A percentile compares a stretch with the other conserved stretches of the same genome.
These are phyloP conservation scores for Acrossocheilus fasciatus DNA, from an alignment of 2,797 vertebrate species.

Conservation along the genomic window DNA sequence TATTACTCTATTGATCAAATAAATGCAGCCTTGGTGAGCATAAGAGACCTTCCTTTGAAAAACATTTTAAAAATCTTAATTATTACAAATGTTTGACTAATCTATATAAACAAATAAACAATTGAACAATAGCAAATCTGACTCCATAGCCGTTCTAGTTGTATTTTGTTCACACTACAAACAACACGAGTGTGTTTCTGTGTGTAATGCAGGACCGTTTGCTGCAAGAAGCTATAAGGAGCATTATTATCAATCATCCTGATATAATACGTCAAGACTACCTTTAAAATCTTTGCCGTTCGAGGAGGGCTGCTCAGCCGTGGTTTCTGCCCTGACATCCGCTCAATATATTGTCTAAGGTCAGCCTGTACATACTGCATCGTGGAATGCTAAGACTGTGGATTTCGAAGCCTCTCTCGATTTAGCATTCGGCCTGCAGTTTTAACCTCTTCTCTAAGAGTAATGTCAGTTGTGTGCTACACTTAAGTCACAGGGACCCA, in stretches of 20 bases:
- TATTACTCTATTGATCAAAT: background rate
- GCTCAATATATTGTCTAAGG: conserved; percentile 54
- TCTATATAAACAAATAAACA: background rate
- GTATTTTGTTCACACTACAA: background rate
- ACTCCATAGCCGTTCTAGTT: background rate
- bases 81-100: background rate
- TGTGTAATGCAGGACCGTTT: conserved; percentile 9
- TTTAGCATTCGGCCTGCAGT: conserved; percentile 42
- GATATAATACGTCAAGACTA: conserved; percentile 28
- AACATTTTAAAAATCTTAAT: background rate
- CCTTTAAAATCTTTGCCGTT: conserved; percentile 15
- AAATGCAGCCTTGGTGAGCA: background rate
- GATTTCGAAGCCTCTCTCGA: conserved; percentile 19
- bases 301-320: conserved; percentile 2
- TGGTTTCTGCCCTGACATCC: conserved; percentile 34
- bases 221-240: background rate
- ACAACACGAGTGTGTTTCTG: conserved; percentile 12
- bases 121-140: background rate
- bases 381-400: conserved; percentile 47
- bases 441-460: conserved; percentile 39
- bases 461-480: conserved; percentile 24
- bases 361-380: conserved; percentile 37
- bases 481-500: conserved; percentile 8
- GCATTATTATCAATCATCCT: conserved; percentile 50
- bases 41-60: background rate